These are phyloP conservation scores for Neosalanx taihuensis DNA, from an alignment of 2,797 vertebrate genomes.

Conservation along the genomic window DNA sequence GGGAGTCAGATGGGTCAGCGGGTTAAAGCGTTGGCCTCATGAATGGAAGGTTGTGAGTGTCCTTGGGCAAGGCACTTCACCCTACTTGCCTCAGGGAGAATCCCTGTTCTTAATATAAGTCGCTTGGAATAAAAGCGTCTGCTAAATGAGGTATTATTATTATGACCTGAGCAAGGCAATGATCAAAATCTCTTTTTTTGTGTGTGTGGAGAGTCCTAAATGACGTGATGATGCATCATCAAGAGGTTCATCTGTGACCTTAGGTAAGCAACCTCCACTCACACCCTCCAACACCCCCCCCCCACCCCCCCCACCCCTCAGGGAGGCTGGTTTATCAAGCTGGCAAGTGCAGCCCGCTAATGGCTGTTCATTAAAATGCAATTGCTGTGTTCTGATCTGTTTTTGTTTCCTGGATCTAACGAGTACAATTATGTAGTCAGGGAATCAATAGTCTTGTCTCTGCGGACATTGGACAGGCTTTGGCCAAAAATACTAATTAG, in stretches of 20 bases:
- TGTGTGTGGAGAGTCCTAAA: not conserved
- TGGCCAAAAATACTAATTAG: slow-evolving; percentile 68
- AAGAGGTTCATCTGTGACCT: slow-evolving; percentile 9
- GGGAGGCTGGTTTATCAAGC: slow-evolving; percentile 35
- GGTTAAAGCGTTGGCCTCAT: no score
- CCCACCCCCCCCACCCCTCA: not conserved
- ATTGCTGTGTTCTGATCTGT: slow-evolving; percentile 57
- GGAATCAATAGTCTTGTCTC: slow-evolving; percentile 51
- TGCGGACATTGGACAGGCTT: slow-evolving; percentile 47
- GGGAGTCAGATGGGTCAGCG: no score
- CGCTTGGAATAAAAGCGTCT: no score
- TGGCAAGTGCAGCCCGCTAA: slow-evolving; percentile 48
- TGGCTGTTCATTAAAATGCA: slow-evolving; percentile 60
- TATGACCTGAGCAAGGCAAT: not conserved
- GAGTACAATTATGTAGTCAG: slow-evolving; percentile 57
- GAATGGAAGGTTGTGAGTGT: no score
- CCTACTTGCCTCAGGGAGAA: no score
- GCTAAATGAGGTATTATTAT: no score
- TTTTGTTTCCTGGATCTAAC: slow-evolving; percentile 56
- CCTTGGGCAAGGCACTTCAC: no score
- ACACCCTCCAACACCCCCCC: not conserved
- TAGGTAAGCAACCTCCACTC: slow-evolving; percentile 13
- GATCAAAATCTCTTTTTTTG: not conserved
- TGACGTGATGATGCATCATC: not conserved
- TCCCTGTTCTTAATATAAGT: no score